Base-by-base conservation (phyloP, 2,113 vertebrate species). In the Lasiurus borealis region DNA sequence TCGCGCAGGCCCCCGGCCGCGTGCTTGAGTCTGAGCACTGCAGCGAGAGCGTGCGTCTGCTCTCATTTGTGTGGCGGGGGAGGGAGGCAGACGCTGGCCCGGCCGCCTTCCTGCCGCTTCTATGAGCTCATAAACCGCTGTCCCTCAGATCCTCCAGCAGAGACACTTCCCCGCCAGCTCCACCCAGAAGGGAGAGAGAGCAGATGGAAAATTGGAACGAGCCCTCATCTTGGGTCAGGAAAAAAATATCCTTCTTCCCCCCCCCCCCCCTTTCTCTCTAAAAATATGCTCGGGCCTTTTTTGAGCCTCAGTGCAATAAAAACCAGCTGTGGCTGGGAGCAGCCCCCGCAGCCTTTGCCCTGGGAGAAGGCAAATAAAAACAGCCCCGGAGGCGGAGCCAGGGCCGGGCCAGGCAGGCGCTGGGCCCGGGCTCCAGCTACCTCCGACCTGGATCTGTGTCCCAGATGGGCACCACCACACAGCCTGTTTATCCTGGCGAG, bases 201-300 rank as follows among this genome's bases (percentile, higher is more conserved):
- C 96, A 92, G 95, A 97, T 96, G 97, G 95, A 94, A 94, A 97
- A 94, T 90, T 96, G 92, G 95, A 96, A 64, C 85, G 71, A 88
- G 92, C 64, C 76, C 69, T 95, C 93, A 29, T 92, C 69, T 96
- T 76, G 91, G 95, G 96, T 95, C 95, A 96, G 92, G 69, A 75
- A 96, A 94, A 93, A 97, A 96, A 97, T 95, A 96, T 90, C 75
- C 93, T 84, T 85, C 82, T 85, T 83, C 14, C 7, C 46, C 46
- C 46, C 14, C 7, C 46, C 46, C 46, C 2, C 93, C 91, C 50
- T 54, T 96, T 90, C 68, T 95, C 95, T 96, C 97, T 97, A 96
- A 97, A 97, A 97, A 97, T 97, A 97, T 91, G 95, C 82, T 93
- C 77, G 52, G 81, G 68, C 69, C 92, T 97, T 97, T 96, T 97